Percentiles rank a stretch among this genome's conserved stretches.
Conservation (phyloP, 2,113 vertebrate species). For the Mesembrinibis cayennensis region DNA sequence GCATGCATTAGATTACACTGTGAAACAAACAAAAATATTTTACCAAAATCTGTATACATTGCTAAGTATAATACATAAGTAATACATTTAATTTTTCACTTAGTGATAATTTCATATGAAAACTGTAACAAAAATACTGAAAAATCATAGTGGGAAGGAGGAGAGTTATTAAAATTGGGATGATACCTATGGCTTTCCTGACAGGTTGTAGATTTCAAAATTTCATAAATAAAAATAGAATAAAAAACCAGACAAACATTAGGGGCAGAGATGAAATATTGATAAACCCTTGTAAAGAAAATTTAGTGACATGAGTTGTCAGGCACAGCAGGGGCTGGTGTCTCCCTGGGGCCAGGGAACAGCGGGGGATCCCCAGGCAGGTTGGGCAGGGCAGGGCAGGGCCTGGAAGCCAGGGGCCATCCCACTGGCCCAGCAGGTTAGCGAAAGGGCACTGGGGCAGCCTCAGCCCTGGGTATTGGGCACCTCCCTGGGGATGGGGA, state of each 20-base stretch:
- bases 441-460: background rate
- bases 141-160: background rate
- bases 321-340: accelerated
- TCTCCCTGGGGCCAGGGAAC: background rate
- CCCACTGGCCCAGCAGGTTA: no score
- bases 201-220: background rate
- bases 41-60: background rate
- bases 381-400: accelerated
- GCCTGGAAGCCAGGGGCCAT: background rate
- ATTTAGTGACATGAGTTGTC: background rate
- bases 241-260: background rate
- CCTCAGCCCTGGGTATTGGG: background rate
- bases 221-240: background rate
- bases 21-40: background rate
- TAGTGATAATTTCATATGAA: background rate
- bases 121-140: background rate
- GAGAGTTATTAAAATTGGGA: background rate
- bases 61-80: background rate
- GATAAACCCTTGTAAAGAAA: background rate
- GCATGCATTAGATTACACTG: background rate
- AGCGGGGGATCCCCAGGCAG: accelerated
- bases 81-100: background rate
- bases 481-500: background rate
- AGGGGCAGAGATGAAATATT: background rate
- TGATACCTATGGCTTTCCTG: background rate